A percentile compares a stretch with the other conserved stretches of the same genome.
These are phyloP conservation scores for Riptortus pedestris DNA, from an alignment of 1,140 invertebrate species.

Conservation along the genomic window DNA sequence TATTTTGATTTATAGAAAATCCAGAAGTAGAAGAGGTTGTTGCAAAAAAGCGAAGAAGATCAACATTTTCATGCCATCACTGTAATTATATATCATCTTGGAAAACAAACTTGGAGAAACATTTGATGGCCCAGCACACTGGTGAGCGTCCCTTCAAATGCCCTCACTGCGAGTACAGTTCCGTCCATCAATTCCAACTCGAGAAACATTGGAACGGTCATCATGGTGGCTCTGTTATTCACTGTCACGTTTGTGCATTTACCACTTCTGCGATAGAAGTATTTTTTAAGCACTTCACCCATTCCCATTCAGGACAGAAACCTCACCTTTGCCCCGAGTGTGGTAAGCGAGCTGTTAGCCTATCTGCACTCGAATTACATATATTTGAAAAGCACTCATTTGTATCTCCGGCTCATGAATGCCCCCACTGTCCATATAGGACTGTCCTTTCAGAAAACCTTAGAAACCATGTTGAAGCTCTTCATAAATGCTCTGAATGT, in stretches of 20 bases:
- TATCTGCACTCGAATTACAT: slow-evolving; percentile 1
- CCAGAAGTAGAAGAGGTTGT: no score
- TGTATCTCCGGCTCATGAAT: neutral
- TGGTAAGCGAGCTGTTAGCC: neutral
- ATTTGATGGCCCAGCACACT: slow-evolving; percentile 5
- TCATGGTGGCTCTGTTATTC: neutral
- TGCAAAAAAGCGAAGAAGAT: neutral
- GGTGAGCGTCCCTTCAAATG: neutral
- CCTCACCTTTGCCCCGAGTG: neutral
- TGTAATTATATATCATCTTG: slow-evolving; percentile 8
- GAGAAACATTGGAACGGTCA: neutral
- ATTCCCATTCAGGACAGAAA: neutral
- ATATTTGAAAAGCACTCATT: neutral
- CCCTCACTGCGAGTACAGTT: neutral
- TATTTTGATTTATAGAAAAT: no score
- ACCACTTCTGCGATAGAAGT: neutral
- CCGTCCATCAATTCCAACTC: neutral
- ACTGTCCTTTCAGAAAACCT: neutral
- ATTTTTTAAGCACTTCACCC: neutral
- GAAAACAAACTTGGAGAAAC: slow-evolving; percentile 6
- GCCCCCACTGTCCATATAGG: neutral
- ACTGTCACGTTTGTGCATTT: neutral
- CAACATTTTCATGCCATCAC: neutral
- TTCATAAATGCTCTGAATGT: slow-evolving; percentile 4
- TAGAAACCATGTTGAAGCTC: neutral